These are phyloP conservation scores for Perdix hodgsoniae DNA, from an alignment of 2,797 vertebrate species.

Conservation along the genomic window DNA sequence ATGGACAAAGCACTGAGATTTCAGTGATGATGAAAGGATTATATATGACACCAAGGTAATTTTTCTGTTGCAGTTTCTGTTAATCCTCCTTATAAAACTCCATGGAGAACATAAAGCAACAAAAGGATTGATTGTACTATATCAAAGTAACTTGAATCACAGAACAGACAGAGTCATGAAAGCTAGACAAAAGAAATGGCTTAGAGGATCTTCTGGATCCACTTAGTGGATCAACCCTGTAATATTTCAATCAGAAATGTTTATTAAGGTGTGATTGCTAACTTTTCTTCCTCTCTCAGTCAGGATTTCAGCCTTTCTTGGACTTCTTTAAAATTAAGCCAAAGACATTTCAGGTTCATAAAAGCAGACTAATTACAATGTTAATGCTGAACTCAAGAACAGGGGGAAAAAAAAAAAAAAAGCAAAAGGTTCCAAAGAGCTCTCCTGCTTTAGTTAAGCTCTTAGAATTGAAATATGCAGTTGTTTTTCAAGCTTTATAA, in stretches of 20 bases:
- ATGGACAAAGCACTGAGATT: constrained; percentile 87
- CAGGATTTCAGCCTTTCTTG: neutral
- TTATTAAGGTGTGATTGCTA: neutral
- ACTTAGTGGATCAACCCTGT: constrained; percentile 13
- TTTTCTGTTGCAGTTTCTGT: constrained; percentile 66
- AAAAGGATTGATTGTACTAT: neutral
- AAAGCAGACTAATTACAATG: neutral
- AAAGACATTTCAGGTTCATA: neutral
- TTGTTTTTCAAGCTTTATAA: constrained; percentile 3
- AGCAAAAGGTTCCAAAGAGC: neutral
- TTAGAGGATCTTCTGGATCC: constrained; percentile 2
- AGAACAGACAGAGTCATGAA: neutral
- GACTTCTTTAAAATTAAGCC: neutral
- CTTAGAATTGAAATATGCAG: neutral
- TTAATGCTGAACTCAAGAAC: neutral
- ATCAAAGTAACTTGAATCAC: neutral
- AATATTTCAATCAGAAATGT: neutral
- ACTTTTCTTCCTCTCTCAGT: neutral
- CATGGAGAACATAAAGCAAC: neutral
- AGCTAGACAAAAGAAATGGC: neutral
- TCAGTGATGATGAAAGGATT: constrained; percentile 78
- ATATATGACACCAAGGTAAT: constrained; percentile 72
- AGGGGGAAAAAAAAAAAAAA: neutral
- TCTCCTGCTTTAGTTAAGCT: neutral
- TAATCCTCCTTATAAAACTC: constrained; percentile 64